Base-by-base conservation (phyloP, 2,888 invertebrate species). In the Tetragonisca angustula region DNA sequence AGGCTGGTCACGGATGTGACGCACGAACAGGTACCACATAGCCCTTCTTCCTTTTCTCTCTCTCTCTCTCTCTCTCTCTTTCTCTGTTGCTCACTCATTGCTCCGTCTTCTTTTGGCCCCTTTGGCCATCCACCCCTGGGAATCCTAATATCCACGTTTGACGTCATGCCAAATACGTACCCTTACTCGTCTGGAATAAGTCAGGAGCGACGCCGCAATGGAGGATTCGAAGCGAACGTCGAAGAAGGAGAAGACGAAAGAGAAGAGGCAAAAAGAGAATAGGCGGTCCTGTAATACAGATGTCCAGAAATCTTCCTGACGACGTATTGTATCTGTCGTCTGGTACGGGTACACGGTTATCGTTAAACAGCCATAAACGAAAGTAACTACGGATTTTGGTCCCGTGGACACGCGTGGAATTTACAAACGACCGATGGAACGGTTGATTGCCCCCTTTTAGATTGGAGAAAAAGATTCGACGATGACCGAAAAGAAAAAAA, bases 61-160 rank as follows among this genome's bases (percentile, higher is more conserved):
- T 65, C 21, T 9, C 21, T 21, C 21, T 83, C 89, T 81, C 2
- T 86, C 1, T 74, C 49, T 71, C 74, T 54, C 4, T 11, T n/a
- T 71, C 64, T 56, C 86, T 36, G 9, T 36, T 9, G 36, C 5
- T 36, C 81, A n/a, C n/a, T n/a, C n/a, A n/a, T n/a, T 84, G 87
- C 76, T 80, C 87, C 82, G 73, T 84, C 76, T 84, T 83, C 89
- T 81, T n/a, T 87, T 75, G 85, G 86, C 89, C 88, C 89, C 89
- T 88, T 89, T 86, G 88, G 89, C 89, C 87, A 85, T 87, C 83
- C 86, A 90, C 89, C 90, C 85, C 85, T 84, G 89, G 89, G 94
- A 94, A 94, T 94, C 92, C 94, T 92, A 94, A 94, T 94, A 93
- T 93, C 93, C 86, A 91, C 91, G 91, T 94, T 94, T 94, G 94